phyloP scores from a whole-genome alignment of 2,797 vertebrate species.

The Bradypus variegatus region DNA sequence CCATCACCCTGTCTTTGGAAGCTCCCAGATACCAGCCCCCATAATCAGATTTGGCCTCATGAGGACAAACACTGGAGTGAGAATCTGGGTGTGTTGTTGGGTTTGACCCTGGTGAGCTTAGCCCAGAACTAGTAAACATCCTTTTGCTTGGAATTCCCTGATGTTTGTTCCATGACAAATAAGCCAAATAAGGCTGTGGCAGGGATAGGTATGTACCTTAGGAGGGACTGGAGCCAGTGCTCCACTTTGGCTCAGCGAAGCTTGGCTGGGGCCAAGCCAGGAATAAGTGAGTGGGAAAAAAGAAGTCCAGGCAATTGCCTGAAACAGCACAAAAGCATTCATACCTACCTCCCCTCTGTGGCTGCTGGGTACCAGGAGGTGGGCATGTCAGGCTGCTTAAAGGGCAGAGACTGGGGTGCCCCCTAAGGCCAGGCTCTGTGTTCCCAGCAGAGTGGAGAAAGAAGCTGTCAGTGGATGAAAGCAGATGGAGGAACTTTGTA shows the following conservation, averaged over 20 bases:
- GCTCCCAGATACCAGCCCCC: neutral
- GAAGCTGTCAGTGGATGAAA: neutral
- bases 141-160: constrained; percentile 20
- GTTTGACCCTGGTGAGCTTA: neutral
- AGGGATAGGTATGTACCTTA: neutral
- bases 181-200: neutral
- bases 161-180: constrained; percentile 1
- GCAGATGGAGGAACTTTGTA: neutral
- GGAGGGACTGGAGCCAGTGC: neutral
- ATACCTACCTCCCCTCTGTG: neutral
- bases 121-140: neutral
- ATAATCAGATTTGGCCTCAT: neutral
- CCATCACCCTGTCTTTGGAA: neutral
- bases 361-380: neutral
- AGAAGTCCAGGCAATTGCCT: neutral
- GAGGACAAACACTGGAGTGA: neutral
- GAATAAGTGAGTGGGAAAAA: constrained; percentile 13
- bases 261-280: constrained; percentile 21
- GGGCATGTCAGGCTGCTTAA: neutral
- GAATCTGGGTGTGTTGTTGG: constrained; percentile 11
- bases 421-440: neutral
- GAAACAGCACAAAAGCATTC: neutral
- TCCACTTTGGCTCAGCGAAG: neutral
- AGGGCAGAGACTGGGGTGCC: neutral
- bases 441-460: neutral